These are phyloP conservation scores for Pandion haliaetus DNA, from an alignment of 2,113 vertebrate genomes.

Conservation along the genomic window DNA sequence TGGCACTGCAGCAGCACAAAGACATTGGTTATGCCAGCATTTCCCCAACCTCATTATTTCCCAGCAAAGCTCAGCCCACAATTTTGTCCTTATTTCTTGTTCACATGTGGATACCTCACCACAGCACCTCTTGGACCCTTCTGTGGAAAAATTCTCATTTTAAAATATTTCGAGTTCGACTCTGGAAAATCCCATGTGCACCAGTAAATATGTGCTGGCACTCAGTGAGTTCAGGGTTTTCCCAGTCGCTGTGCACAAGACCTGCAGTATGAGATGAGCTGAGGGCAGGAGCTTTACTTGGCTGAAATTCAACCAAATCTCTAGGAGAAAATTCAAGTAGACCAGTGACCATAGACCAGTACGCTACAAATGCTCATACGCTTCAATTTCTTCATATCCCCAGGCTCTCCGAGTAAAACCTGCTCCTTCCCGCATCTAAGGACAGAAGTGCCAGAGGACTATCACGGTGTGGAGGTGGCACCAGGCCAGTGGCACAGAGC, in stretches of 20 bases:
- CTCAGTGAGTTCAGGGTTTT: neutral
- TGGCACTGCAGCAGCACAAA: fast-evolving
- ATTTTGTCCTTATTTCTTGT: neutral
- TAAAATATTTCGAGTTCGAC: neutral
- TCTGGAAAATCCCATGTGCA: neutral
- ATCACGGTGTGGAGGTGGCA: fast-evolving
- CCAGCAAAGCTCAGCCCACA: neutral
- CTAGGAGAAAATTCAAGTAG: neutral
- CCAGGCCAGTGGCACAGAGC: neutral
- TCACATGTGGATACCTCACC: neutral
- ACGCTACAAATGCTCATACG: neutral
- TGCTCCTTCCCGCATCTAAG: neutral
- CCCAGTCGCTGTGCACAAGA: neutral
- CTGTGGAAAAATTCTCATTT: neutral
- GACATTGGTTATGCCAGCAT: neutral
- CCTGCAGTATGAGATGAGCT: neutral
- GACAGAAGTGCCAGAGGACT: neutral
- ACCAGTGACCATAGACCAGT: neutral
- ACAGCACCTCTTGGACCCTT: neutral
- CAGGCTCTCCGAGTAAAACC: neutral
- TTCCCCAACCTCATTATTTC: neutral
- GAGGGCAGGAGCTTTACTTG: neutral
- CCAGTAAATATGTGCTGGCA: neutral
- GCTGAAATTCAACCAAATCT: neutral
- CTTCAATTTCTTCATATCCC: neutral